Base-by-base conservation (phyloP, 2,888 invertebrate genomes). In the Coleophora deauratella region DNA sequence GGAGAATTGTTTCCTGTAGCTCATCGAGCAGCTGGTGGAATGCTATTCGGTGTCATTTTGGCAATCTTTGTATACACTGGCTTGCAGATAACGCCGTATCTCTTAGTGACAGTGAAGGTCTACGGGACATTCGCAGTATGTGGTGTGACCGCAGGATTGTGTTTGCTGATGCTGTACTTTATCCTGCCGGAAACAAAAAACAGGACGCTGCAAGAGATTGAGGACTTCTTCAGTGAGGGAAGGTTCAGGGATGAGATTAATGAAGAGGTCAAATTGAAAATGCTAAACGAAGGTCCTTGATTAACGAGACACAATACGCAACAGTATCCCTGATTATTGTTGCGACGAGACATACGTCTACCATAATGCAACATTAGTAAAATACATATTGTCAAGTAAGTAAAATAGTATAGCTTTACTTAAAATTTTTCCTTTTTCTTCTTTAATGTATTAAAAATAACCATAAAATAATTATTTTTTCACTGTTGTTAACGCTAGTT, bases 131-230 rank as follows among this genome's bases (percentile, higher is more conserved):
- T 70, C 42, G 42, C 55, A 3, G 51, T 66, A 4, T 60, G 53
- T 37, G 57, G 55, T 10, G 7, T 53, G 10, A 32, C 49, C 1
- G 56, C 60, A 51, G 48, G 38, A 0, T 33, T 54, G 6, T 40
- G 52, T 0, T 49, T 66, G 11, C 1, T 53, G 3, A 45, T 57
- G 27, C 47, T 65, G 28, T 63, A 61, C 38, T 59, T 56, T 31
- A 47, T 71, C 27, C 42, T 80, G 4, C 79, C 79, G 0, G 79
- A 79, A 47, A 79, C 79, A 0, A 79, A 78, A 14, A 79, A 77
- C 37, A 67, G 75, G 42, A 78, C 78, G 0, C 48, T 78, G 10
- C 75, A 73, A 44, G 75, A 79, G 42, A 79, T 79, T 14, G 79
- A 79, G 43, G 72, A 78, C 14, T 76, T 74, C 51, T 78, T 79